Conservation (phyloP, 2,888 invertebrate genomes). For the Cheilosia vulpina region DNA sequence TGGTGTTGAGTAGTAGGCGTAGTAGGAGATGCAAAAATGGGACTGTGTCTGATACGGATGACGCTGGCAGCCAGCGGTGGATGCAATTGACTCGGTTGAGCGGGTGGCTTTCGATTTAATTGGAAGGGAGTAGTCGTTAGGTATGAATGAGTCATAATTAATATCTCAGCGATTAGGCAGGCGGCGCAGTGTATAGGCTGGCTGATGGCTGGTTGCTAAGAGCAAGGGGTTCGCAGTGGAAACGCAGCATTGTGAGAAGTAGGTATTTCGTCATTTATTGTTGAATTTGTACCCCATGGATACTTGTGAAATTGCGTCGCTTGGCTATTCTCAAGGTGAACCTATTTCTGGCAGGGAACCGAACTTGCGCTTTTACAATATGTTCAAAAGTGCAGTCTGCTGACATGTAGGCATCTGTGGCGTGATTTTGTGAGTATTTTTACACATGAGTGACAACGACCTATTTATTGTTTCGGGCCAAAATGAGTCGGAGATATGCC, state of each 20-base stretch:
- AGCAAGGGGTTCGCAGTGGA: neutral
- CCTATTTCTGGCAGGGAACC: too few relatives aligned
- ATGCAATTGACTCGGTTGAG: neutral
- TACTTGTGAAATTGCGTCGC: too few relatives aligned
- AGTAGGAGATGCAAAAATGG: constrained; percentile 10
- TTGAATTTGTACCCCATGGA: too few relatives aligned
- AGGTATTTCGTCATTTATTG: neutral
- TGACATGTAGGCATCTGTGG: too few relatives aligned
- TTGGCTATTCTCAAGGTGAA: too few relatives aligned
- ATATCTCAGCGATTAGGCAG: neutral
- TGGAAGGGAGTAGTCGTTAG: neutral
- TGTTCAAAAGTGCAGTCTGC: too few relatives aligned
- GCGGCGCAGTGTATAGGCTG: too few relatives aligned
- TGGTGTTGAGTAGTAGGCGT: neutral
- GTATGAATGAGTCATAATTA: neutral
- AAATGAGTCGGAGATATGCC: neutral
- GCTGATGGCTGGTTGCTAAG: too few relatives aligned
- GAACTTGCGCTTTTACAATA: too few relatives aligned
- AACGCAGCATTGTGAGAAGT: neutral
- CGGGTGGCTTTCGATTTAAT: constrained; percentile 9
- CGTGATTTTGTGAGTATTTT: neutral
- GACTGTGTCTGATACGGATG: neutral
- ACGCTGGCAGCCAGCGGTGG: neutral
- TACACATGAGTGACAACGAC: neutral
- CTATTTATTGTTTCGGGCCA: too few relatives aligned